Evolutionary conservation across 1,140 invertebrate species (phyloP), one percentile per base, ranked within the genome.

Genomic region (Danaus plexippus): DNA sequence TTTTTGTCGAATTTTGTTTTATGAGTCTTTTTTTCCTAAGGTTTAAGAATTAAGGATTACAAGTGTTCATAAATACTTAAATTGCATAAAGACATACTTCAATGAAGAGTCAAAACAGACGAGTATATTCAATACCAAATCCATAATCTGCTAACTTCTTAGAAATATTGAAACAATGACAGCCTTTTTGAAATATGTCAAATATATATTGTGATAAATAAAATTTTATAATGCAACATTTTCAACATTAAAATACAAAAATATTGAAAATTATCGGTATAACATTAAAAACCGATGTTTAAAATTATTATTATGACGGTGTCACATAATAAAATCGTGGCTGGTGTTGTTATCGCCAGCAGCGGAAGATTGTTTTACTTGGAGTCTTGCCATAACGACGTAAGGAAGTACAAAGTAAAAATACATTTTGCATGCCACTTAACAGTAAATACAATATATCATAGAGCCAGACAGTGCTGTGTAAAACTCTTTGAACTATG

Each of bases 401-500:
- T 76, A 83, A 86, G 83, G 78, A 85, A 85, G 77, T 80, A 78
- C 80, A 74, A 77, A 78, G 73, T 83, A 85, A 80, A 82, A 84
- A 84, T 86, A 84, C 77, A 81, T 80, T 83, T 78, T 83, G 80
- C 78, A 85, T 83, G 78, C 75, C 75, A 82, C 83, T 85, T 86
- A 86, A 78, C 80, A 81, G 77, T 73, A 78, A 57, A 63, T 61
- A 63, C 66, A 61, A 80, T 86, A 80, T 79, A 75, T 84, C 75
- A 81, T 75, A 49, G 50, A 61, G 49, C 43, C 62, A 73, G 75
- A 77, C 74, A 75, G 66, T 66, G 55, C 53, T 63, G 69, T 63
- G 66, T 64, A 66, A 66, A 64, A 55, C 59, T 66, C 64, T 69
- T 70, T 70, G 66, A 70, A 63, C 63, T 66, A 61, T 62, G 64